phyloP scores from a whole-genome alignment of 2,113 vertebrate species.

The Aptenodytes patagonicus region DNA sequence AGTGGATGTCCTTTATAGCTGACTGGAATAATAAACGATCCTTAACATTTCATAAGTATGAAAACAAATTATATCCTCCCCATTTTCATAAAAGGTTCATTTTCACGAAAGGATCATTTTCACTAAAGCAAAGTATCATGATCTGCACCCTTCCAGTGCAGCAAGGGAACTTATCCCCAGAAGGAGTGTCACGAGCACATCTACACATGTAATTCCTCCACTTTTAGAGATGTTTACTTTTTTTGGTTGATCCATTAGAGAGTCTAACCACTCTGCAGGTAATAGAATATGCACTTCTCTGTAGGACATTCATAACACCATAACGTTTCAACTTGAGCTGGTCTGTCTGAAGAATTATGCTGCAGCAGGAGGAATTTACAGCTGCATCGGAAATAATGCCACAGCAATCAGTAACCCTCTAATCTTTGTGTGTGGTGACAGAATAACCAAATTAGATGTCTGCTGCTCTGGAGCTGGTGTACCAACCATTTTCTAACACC shows the following conservation, averaged over 20 bases:
- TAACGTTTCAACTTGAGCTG: not conserved
- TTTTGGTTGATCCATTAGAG: not conserved
- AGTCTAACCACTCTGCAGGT: not conserved
- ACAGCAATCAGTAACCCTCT: not conserved
- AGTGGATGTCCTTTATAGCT: not conserved
- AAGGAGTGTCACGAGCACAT: not conserved
- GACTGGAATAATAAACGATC: not conserved
- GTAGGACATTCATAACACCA: not conserved
- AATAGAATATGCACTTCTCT: not conserved
- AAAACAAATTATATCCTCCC: not conserved
- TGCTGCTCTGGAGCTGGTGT: not conserved
- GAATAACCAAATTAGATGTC: not conserved
- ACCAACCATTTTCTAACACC: not conserved
- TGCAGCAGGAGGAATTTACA: not conserved
- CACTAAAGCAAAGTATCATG: not conserved
- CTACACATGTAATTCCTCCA: not conserved
- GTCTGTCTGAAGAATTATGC: not conserved
- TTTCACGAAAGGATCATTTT: not conserved
- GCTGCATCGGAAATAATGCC: not conserved
- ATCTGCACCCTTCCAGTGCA: not conserved
- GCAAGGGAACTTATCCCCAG: not conserved
- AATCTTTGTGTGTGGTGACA: not conserved
- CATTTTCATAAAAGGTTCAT: not conserved
- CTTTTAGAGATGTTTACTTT: not conserved
- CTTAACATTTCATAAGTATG: not conserved